Percentiles rank a stretch among this genome's conserved stretches.
Conservation (phyloP, 2,888 invertebrate genomes). For the Volucella inflata region DNA sequence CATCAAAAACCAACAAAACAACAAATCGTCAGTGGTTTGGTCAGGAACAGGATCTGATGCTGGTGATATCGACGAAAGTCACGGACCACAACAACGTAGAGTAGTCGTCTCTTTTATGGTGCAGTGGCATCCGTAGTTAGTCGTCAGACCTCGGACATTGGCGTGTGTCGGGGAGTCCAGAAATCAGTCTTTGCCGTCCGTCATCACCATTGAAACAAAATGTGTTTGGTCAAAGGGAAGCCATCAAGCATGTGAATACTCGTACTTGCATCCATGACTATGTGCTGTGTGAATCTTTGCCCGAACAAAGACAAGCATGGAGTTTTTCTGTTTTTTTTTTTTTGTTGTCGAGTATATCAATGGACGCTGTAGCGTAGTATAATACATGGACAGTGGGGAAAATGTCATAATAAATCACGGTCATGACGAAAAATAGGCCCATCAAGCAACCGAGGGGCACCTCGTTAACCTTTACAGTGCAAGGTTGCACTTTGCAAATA, state of each 20-base stretch:
- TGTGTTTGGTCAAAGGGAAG: constrained; percentile 2
- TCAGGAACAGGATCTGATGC: constrained; percentile 54
- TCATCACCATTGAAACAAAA: constrained; percentile 48
- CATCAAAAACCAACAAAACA: constrained; percentile 65
- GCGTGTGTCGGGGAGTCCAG: constrained; percentile 43
- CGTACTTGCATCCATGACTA: constrained; percentile 4
- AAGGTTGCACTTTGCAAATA: constrained; percentile 58
- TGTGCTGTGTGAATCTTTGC: constrained; percentile 17
- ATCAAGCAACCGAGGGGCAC: constrained; percentile 43
- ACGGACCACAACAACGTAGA: constrained; percentile 30
- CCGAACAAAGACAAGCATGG: constrained; percentile 44
- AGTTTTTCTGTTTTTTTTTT: constrained; percentile 32
- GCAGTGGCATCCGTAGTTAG: neutral
- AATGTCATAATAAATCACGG: constrained; percentile 71
- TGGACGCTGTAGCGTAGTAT: neutral
- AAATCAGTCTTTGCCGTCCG: constrained; percentile 31
- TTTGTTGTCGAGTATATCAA: neutral
- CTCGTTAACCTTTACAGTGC: constrained; percentile 57
- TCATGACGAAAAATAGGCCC: constrained; percentile 63
- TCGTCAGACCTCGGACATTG: constrained; percentile 44
- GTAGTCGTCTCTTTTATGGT: constrained; percentile 41
- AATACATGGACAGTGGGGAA: constrained; percentile 37
- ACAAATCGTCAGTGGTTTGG: constrained; percentile 40
- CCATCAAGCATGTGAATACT: constrained; percentile 35
- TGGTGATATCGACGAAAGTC: constrained; percentile 44